phyloP scores from a whole-genome alignment of 2,113 vertebrate species.

The Dipodomys merriami region DNA sequence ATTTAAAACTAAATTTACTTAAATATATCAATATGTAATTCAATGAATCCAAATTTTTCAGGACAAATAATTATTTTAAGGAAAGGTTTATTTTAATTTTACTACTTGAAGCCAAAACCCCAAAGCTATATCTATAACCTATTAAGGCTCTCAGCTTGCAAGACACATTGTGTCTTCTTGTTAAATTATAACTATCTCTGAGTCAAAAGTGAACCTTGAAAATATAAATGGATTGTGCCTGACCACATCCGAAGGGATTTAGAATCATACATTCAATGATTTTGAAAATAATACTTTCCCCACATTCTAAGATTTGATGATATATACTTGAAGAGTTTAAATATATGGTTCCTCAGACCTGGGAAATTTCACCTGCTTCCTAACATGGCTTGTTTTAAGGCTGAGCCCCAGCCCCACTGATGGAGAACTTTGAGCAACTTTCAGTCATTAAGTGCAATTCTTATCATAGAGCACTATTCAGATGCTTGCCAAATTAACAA shows the following conservation, averaged over 20 bases:
- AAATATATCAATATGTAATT: constrained; percentile 21
- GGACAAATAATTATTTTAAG: constrained; percentile 23
- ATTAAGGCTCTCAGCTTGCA: neutral
- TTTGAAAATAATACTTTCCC: neutral
- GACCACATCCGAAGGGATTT: neutral
- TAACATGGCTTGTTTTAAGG: neutral
- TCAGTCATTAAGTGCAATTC: neutral
- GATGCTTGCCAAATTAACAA: neutral
- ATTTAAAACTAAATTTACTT: constrained; percentile 34
- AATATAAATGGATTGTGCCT: neutral
- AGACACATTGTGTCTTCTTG: neutral
- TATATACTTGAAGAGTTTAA: neutral
- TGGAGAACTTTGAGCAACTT: neutral
- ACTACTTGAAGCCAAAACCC: neutral
- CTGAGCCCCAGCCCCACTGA: neutral
- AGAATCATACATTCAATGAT: neutral
- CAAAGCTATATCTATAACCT: neutral
- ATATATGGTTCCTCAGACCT: neutral
- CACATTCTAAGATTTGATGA: neutral
- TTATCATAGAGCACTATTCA: neutral
- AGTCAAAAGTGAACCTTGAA: neutral
- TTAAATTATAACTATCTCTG: neutral
- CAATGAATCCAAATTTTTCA: constrained; percentile 24
- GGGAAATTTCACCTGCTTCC: neutral
- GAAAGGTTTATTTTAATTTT: constrained; percentile 52